Conservation (phyloP, 2,113 vertebrate species). For the Caretta caretta region DNA sequence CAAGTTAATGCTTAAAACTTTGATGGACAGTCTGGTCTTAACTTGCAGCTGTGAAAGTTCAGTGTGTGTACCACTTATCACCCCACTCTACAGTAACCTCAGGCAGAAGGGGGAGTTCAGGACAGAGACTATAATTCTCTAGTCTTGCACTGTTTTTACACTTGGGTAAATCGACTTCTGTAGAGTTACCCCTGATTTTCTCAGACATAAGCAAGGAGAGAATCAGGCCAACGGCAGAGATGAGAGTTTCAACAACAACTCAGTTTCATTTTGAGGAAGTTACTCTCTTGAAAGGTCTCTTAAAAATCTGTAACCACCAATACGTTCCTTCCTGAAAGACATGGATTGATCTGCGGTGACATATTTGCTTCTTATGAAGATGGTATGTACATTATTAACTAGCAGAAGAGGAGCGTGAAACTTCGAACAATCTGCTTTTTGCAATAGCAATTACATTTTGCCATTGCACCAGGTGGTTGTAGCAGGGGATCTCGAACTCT, state of each 20-base stretch:
- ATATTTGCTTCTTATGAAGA: not conserved
- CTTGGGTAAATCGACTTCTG: not conserved
- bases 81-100: not conserved
- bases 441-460: not conserved
- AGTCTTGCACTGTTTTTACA: not conserved
- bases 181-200: not conserved
- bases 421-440: not conserved
- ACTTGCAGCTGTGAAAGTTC: fast-evolving
- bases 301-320: not conserved
- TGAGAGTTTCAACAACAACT: not conserved
- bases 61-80: too few relatives aligned
- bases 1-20: not conserved
- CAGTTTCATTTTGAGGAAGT: not conserved
- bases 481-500: not conserved
- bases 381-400: not conserved
- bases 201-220: not conserved
- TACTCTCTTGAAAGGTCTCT: not conserved
- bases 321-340: not conserved
- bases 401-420: not conserved
- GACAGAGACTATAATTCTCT: not conserved
- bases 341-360: not conserved
- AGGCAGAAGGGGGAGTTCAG: not conserved
- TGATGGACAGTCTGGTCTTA: not conserved
- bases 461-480: not conserved
- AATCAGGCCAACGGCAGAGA: not conserved